Base-by-base conservation (phyloP, 2,888 invertebrate genomes). In the Nemapogon koenigi region DNA sequence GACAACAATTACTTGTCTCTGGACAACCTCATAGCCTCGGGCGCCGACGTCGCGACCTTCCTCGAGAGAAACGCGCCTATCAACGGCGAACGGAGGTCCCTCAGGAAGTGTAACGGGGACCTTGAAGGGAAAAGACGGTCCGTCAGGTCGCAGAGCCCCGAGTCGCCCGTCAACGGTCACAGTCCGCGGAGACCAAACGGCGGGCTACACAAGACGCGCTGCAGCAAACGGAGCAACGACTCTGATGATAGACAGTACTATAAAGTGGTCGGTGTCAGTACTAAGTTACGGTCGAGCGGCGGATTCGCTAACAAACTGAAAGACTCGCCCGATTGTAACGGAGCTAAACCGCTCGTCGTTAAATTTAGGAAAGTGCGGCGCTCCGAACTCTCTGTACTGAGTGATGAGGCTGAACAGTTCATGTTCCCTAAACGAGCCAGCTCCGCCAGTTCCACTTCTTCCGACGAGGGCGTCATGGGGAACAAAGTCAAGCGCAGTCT, bases 341-440 rank as follows among this genome's bases (percentile, higher is more conserved):
- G 76, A 25, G 51, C 71, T 0, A 65, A 71, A 33, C 73, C 84
- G 1, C 71, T 89, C 16, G 88, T 89, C 15, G 89, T 90, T 1
- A 88, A 90, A 52, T 89, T 90, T 50, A 84, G 86, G 37, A 88
- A 89, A 45, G 84, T 90, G 13, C 76, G 90, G 3, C 83, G 84
- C 35, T 87, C 90, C 0, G 90, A 91, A 59, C 55, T 92, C 35
- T 85, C 87, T 1, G 82, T 87, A 35, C 63, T 93, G 33, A 91
- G 90, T 52, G 90, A 91, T 49, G 92, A 93, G 59, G 93, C 93
- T 0, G 91, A 91, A 51, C 91, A 89, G 49, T 93, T 93, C 56
- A 87, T 93, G 84, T 93, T 93, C 55, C 88, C 91, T 0, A 86
- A 83, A 48, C 81, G 84, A 27, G 84, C 86, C 13, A 85, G 85